A percentile compares a stretch with the other conserved stretches of the same genome.
phyloP scores from a whole-genome alignment of 2,888 invertebrate genomes.

The Sesia bembeciformis region DNA sequence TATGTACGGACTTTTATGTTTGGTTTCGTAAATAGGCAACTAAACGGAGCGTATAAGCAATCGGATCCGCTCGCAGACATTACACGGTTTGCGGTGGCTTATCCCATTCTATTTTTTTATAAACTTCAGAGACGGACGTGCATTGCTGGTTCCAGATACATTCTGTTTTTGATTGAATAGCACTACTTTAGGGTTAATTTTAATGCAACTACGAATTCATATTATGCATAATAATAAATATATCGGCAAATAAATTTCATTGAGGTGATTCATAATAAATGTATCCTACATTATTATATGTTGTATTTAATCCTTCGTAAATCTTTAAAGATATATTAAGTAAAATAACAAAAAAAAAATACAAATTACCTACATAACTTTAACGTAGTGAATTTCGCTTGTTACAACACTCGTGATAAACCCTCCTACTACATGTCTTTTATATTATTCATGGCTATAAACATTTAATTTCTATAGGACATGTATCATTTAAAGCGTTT shows the following conservation, averaged over 20 bases:
- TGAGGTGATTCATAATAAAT: no score
- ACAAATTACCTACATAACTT: background rate
- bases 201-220: no score
- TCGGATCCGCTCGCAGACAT: constrained; percentile 25
- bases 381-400: no score
- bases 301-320: background rate
- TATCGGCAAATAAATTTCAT: no score
- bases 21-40: constrained; percentile 7
- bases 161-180: constrained; percentile 47
- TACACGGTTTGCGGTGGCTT: constrained; percentile 46
- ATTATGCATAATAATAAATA: no score
- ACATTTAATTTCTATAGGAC: no score
- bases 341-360: background rate
- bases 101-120: constrained; percentile 31
- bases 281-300: no score
- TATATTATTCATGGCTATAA: no score
- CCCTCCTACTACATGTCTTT: no score
- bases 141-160: constrained; percentile 24
- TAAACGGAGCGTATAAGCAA: constrained; percentile 45
- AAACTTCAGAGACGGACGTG: constrained; percentile 48
- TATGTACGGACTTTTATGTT: background rate
- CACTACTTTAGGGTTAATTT: constrained; percentile 22
- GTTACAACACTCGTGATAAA: no score
- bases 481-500: no score
- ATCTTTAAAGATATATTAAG: background rate